Base-by-base conservation (phyloP, 2,888 invertebrate genomes). In the Drosophila colorata region DNA sequence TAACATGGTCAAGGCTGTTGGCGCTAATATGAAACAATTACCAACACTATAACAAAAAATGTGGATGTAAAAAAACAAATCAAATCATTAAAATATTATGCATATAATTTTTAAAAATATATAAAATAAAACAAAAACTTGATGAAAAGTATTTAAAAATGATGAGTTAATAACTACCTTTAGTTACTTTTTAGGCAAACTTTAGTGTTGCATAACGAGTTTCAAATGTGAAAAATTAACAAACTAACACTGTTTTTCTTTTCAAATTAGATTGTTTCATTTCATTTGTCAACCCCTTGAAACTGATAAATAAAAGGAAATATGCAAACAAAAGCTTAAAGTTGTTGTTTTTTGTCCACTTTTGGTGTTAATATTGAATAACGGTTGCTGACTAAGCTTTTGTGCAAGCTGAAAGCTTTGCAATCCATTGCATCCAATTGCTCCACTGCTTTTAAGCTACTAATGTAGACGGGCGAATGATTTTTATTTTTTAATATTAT, bases 1-100 rank as follows among this genome's bases (percentile, higher is more conserved):
- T 69, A 88, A 69, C 71, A 86, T 77, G 86, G 83, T 56, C 86
- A 88, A 82, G 86, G 80, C 74, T 74, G 20, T 49, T 56, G 67
- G 47, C 69, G 79, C 41, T 57, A 75, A 75, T 64, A 46, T 46
- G 55, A 25, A 52, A 58, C 63, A 74, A 51, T 78, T 75, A 61
- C 72, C 43, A 51, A 80, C 68, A 68, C 67, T 52, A 58, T 57
- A n/a, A 57, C 41, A 14, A 25, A 58, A 60, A 51, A 65, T 52
- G 47, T 64, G 66, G 59, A 52, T 4, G 55, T 33, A 38, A 43
- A 68, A 66, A 60, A 35, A 23, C 60, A 31, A 73, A 85, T 81
- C 72, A 78, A 74, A 78, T 76, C 49, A 87, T 87, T 76, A 81
- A 78, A 77, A 68, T 63, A 78, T 69, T 78, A 72, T 60, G 40